Percentiles rank a stretch among this genome's conserved stretches.
Conservation (phyloP, 2,888 invertebrate species). For the Herminia tarsipennalis region DNA sequence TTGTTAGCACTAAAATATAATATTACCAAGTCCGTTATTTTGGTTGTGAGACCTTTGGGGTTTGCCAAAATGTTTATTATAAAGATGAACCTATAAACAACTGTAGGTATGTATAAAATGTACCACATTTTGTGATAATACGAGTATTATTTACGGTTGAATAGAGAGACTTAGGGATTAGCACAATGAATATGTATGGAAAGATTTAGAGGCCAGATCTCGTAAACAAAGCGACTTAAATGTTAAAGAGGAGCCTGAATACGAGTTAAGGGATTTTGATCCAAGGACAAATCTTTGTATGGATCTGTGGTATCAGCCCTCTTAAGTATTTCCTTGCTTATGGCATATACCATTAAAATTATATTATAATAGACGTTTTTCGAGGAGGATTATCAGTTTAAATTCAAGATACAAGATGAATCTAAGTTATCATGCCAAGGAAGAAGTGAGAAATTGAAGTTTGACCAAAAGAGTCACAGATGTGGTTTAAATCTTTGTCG, state of each 20-base stretch:
- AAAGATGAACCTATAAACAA: no score
- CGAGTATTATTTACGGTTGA: slow-evolving; percentile 7
- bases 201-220: slow-evolving; percentile 1
- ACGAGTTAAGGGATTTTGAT: not conserved
- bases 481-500: not conserved
- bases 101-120: no score
- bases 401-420: no score
- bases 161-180: slow-evolving; percentile 11
- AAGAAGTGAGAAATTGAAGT: no score
- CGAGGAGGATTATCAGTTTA: no score
- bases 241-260: not conserved
- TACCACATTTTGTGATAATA: slow-evolving; percentile 6
- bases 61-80: slow-evolving; percentile 12
- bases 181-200: slow-evolving; percentile 11
- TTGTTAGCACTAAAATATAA: no score
- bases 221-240: slow-evolving; percentile 5
- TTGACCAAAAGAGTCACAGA: no score
- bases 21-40: no score
- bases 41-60: slow-evolving; percentile 14
- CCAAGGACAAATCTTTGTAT: not conserved
- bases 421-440: no score
- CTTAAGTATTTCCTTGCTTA: not conserved
- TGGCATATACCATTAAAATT: no score
- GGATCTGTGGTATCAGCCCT: not conserved
- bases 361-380: no score